Conservation (phyloP, 2,888 invertebrate genomes). For the Hipparchia semele region DNA sequence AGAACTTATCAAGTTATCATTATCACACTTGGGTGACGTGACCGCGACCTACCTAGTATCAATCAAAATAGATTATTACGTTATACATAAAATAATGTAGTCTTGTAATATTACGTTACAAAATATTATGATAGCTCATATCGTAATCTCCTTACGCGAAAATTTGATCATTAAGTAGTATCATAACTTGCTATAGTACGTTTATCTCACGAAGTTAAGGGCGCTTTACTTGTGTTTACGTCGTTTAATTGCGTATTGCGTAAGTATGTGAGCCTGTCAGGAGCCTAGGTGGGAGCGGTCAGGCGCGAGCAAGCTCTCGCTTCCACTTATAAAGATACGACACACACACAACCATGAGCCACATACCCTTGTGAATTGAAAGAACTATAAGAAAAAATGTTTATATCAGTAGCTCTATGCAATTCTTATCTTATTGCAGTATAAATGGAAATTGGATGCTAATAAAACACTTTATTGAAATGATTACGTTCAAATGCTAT, state of each 20-base stretch:
- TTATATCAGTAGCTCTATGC: no score
- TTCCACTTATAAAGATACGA: no score
- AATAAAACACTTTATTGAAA: neutral
- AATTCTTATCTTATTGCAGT: neutral
- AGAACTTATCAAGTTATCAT: neutral
- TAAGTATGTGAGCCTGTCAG: no score
- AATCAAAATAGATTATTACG: constrained; percentile 9
- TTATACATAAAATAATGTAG: neutral
- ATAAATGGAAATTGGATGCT: constrained; percentile 7
- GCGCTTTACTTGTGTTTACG: no score
- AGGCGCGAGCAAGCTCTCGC: no score
- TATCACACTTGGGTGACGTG: neutral
- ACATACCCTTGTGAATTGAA: no score
- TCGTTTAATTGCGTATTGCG: no score
- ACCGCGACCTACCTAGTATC: constrained; percentile 1
- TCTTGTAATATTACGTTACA: neutral
- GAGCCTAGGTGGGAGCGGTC: no score
- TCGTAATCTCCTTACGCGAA: neutral
- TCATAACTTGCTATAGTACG: neutral
- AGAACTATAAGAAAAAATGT: no score
- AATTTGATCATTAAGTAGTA: neutral
- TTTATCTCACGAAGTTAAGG: no score
- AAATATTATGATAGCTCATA: neutral
- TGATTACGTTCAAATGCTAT: neutral
- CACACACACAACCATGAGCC: no score